These are phyloP conservation scores for Phorcus lineatus DNA, from an alignment of 2,888 invertebrate genomes.

Conservation along the genomic window DNA sequence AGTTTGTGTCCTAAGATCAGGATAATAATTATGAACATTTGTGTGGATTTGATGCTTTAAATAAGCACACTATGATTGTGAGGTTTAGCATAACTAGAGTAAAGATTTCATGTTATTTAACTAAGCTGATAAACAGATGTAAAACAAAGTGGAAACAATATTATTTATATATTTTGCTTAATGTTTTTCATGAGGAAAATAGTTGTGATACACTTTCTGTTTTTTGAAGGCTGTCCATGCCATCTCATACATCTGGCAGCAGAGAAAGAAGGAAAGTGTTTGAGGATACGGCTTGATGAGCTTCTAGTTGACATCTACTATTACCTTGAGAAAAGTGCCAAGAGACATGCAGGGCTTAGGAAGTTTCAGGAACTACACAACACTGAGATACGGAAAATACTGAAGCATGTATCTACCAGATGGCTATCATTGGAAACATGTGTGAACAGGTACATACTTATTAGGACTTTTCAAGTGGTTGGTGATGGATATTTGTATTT, in stretches of 20 bases:
- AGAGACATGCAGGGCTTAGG: background rate
- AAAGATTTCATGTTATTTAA: background rate
- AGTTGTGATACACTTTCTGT: background rate
- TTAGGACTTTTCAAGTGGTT: too few species aligned
- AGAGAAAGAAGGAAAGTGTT: constrained; percentile 26
- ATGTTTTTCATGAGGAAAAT: too few species aligned
- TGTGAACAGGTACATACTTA: background rate
- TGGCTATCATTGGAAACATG: constrained; percentile 18
- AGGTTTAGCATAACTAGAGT: background rate
- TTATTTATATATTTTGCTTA: background rate
- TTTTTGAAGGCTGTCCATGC: constrained; percentile 33
- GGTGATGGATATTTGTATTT: too few species aligned
- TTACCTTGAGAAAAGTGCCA: constrained; percentile 24
- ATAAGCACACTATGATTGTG: background rate
- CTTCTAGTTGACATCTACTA: constrained; percentile 28
- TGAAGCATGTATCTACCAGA: constrained; percentile 28
- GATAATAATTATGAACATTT: background rate
- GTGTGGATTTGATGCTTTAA: background rate
- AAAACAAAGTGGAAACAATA: background rate
- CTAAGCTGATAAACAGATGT: background rate
- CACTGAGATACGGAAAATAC: constrained; percentile 1
- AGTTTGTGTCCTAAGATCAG: too few species aligned
- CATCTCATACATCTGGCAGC: constrained; percentile 36
- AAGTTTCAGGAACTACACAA: constrained; percentile 8
- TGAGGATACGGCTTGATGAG: constrained; percentile 28